These are phyloP conservation scores for Cenopis cana DNA, from an alignment of 2,888 invertebrate genomes.

Conservation along the genomic window DNA sequence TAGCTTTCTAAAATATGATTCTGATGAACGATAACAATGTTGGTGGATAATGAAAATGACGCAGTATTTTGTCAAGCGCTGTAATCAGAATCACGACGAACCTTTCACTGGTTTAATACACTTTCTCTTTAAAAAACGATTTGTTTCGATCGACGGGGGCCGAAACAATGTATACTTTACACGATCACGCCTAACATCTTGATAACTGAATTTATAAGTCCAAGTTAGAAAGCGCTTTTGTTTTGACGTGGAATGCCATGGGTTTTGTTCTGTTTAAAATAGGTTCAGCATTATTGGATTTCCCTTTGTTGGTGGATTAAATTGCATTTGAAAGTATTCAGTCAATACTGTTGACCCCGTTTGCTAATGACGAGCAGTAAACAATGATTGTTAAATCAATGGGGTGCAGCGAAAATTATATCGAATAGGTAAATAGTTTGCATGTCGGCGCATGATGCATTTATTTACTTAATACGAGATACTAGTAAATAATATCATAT, in stretches of 20 bases:
- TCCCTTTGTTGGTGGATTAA: not conserved
- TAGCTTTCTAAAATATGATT: conserved; percentile 41
- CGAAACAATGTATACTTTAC: conserved; percentile 64
- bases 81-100: conserved; percentile 41
- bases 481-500: too few relatives aligned
- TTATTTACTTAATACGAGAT: too few relatives aligned
- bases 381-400: not conserved
- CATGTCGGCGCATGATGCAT: too few relatives aligned
- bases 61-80: conserved; percentile 46
- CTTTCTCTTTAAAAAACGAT: conserved; percentile 72
- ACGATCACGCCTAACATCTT: conserved; percentile 59
- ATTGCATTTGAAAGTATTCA: conserved; percentile 4
- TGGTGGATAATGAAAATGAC: conserved; percentile 42
- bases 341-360: not conserved
- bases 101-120: conserved; percentile 65
- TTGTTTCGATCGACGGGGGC: conserved; percentile 59
- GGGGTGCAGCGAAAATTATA: not conserved
- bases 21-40: conserved; percentile 37
- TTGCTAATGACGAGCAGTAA: conserved; percentile 3
- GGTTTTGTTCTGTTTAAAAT: conserved; percentile 20
- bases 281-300: conserved; percentile 18
- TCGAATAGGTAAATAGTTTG: not conserved
- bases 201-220: conserved; percentile 69
- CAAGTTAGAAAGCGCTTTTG: conserved; percentile 67
- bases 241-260: conserved; percentile 59